phyloP scores from a whole-genome alignment of 2,113 vertebrate species.

The Mungos mungo region DNA sequence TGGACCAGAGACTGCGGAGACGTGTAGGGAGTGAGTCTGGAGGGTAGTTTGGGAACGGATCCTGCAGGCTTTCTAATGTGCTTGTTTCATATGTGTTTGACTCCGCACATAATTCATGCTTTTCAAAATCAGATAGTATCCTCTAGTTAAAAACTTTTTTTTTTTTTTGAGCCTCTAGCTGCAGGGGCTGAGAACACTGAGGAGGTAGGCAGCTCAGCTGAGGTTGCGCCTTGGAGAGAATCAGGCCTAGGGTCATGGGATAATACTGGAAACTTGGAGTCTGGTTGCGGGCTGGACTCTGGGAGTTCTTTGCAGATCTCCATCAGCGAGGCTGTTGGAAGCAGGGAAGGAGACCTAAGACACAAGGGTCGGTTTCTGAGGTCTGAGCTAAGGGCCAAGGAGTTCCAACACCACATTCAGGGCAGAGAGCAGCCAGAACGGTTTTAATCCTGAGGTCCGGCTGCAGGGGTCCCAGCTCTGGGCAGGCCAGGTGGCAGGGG shows the following conservation, averaged over 20 bases:
- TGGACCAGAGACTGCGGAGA: not conserved
- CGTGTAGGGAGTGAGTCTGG: too few species aligned
- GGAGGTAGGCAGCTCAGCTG: not conserved
- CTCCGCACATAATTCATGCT: not conserved
- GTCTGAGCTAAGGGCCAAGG: not conserved
- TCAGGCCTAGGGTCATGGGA: not conserved
- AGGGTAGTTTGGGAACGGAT: not conserved
- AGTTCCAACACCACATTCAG: not conserved
- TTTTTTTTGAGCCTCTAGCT: not conserved
- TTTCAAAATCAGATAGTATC: not conserved
- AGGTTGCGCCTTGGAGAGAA: too few species aligned
- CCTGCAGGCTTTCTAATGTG: not conserved
- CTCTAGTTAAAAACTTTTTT: not conserved
- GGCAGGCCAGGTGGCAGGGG: not conserved
- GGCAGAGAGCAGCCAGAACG: not conserved
- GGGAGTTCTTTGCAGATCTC: not conserved
- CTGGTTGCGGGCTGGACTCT: not conserved
- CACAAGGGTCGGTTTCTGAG: not conserved
- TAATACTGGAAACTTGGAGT: not conserved
- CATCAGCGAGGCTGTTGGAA: not conserved
- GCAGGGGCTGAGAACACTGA: rapidly evolving
- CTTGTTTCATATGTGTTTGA: not conserved
- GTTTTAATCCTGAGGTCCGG: not conserved
- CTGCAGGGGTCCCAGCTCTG: not conserved
- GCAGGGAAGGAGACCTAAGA: not conserved